A percentile compares a stretch with the other conserved stretches of the same genome.
Evolutionary conservation across 2,797 vertebrate genomes (phyloP).

Genomic region (Cirrhinus mrigala): DNA sequence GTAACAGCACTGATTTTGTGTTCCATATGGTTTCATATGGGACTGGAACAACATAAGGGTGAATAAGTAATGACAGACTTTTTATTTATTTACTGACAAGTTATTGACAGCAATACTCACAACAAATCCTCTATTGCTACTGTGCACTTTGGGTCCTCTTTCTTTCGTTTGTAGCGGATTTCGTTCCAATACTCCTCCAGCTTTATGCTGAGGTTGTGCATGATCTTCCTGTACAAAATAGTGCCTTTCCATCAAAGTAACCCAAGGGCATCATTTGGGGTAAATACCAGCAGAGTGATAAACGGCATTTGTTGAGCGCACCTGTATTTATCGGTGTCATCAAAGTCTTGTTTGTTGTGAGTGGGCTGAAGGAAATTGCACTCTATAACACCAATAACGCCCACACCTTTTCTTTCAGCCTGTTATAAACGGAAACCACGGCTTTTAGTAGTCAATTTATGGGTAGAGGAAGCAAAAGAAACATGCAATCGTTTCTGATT

Average conservation of each 20-base stretch:
- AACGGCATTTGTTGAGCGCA: constrained; percentile 64
- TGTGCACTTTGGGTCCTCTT: constrained; percentile 71
- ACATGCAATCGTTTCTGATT: constrained; percentile 24
- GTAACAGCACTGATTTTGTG: not conserved
- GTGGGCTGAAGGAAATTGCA: constrained; percentile 94
- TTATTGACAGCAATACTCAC: constrained; percentile 54
- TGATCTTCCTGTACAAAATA: constrained; percentile 73
- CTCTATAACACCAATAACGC: constrained; percentile 92
- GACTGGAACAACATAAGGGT: not conserved
- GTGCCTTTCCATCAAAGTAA: not conserved
- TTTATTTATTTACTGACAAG: not conserved
- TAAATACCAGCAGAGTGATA: not conserved
- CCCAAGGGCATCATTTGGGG: not conserved
- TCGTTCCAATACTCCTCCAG: constrained; percentile 85
- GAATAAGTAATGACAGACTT: not conserved
- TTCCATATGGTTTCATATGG: too few relatives aligned
- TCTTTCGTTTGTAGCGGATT: constrained; percentile 80
- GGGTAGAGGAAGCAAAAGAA: not conserved
- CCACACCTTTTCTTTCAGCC: constrained; percentile 89
- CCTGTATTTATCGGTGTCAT: constrained; percentile 93
- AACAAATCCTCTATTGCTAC: constrained; percentile 73
- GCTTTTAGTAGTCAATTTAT: not conserved
- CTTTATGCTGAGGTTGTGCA: constrained; percentile 80
- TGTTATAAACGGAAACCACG: constrained; percentile 60
- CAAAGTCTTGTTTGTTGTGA: constrained; percentile 96